phyloP scores from a whole-genome alignment of 2,888 invertebrate species.

The Thumatha senex region DNA sequence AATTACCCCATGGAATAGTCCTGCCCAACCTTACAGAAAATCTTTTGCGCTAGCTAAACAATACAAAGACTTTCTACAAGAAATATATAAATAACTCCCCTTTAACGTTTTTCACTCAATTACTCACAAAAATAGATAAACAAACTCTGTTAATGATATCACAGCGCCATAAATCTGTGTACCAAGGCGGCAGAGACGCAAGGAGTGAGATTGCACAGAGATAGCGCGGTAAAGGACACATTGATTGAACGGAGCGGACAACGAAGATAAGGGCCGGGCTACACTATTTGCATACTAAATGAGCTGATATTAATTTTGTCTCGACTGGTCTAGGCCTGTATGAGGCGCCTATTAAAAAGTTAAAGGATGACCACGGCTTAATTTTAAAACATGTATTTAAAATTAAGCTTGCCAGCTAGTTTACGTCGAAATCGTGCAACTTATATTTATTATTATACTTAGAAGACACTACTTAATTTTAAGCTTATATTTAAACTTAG shows the following conservation, averaged over 20 bases:
- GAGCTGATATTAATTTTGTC: constrained; percentile 76
- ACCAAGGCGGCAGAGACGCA: constrained; percentile 64
- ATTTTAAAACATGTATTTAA: constrained; percentile 12
- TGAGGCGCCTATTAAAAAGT: constrained; percentile 33
- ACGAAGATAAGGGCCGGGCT: constrained; percentile 64
- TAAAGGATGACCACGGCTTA: constrained; percentile 5
- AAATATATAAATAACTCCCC: background rate
- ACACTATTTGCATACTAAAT: constrained; percentile 79
- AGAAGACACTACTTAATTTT: no score
- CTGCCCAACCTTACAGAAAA: no score
- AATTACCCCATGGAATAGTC: no score
- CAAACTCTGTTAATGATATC: constrained; percentile 61
- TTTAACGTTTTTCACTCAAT: constrained; percentile 38
- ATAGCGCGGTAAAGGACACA: constrained; percentile 76
- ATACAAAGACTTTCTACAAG: no score
- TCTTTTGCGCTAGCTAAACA: no score
- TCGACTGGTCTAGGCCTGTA: constrained; percentile 38
- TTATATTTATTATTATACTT: no score
- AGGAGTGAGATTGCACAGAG: constrained; percentile 62
- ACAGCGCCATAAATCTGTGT: constrained; percentile 63
- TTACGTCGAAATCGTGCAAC: background rate
- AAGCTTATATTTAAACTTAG: no score
- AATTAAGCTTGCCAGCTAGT: constrained; percentile 3
- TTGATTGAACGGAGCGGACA: constrained; percentile 81
- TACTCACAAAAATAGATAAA: constrained; percentile 53